Evolutionary conservation across 2,797 vertebrate genomes (phyloP), one percentile per base, ranked within the genome.

Genomic region (Clarias platycephalus): DNA sequence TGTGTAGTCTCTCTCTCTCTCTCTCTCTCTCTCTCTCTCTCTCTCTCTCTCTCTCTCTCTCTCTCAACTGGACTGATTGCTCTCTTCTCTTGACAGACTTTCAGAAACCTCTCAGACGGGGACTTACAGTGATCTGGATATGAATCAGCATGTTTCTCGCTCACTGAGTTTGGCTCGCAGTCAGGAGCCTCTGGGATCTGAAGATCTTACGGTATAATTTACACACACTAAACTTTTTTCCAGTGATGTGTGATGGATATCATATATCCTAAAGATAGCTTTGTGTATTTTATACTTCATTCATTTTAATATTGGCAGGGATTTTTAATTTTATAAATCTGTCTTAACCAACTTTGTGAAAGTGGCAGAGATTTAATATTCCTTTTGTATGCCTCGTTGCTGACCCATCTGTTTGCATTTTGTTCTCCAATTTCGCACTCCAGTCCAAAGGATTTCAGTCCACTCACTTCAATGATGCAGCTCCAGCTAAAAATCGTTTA

Each of bases 91-190:
- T 3, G 20, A 3, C 90, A 99, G 98, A 88, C 95, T 99, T 12
- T 96, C 97, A 64, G 98, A 99, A 94, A 98, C 96, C 0, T 96
- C 96, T 1, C 94, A 94, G 81, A 95, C 94, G n/a, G 97, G 96
- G 86, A 96, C 95, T 86, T 91, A 94, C 55, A 95, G 94, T 5
- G 97, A 98, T 79, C 44, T 91, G 80, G 97, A 98, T 7, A 91
- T 91, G 28, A 93, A 92, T 31, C 80, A 91, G 28, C 90, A 91
- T 79, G 31, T 88, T 3, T 91, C 90, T 75, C 96, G 95, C n/a
- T 97, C 96, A 0, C 89, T 97, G 22, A 96, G 95, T 10, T 95
- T 99, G 58, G 94, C 96, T 28, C 95, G 97, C 86, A 99, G 98
- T 92, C 97, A 99, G 90, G 98, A 99, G 91, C 98, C 98, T 77